Evolutionary conservation across 2,113 vertebrate species (phyloP), one percentile per base, ranked within the genome.

Genomic region (Mola mola): DNA sequence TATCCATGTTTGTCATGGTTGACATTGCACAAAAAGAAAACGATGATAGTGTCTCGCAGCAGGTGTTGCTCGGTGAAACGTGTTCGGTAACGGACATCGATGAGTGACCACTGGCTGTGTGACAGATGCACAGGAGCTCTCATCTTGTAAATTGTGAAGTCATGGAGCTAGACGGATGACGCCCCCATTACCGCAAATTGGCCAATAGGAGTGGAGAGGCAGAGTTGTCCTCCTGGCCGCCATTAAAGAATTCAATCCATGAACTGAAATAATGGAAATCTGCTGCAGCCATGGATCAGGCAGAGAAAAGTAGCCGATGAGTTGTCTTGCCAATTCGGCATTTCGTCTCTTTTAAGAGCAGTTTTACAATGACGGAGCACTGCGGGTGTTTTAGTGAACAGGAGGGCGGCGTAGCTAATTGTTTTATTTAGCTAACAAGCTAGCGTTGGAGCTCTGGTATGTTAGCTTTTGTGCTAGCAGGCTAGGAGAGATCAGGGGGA

Each of bases 171-270:
- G 86, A 81, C 78, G 58, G 77, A 78, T 81, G 69, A 88, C 88
- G 89, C 87, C 83, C 82, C 82, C 85, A 84, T 90, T 68, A 68
- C 69, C 76, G 52, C 85, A 72, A 76, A 81, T 68, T 78, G 83
- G 78, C 94, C 94, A 96, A 96, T 94, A 78, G 85, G 87, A 85
- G 89, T 21, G 55, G 72, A 86, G 91, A 90, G 90, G 89, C 90
- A 90, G 93, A 93, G 87, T 92, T 93, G 94, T 95, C 95, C 94
- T 94, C 93, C 92, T 90, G 94, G 94, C 95, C 95, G 95, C 95
- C 95, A 97, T 97, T 97, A 97, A 96, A 96, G 94, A 95, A 95
- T 94, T 93, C 94, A 94, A 94, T 92, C 92, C 93, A 92, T 94
- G 93, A 93, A 93, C 92, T 95, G 93, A 95, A 94, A 93, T 93